Evolutionary conservation across 1,140 invertebrate genomes (phyloP).

Genomic region (Ostrea edulis): DNA sequence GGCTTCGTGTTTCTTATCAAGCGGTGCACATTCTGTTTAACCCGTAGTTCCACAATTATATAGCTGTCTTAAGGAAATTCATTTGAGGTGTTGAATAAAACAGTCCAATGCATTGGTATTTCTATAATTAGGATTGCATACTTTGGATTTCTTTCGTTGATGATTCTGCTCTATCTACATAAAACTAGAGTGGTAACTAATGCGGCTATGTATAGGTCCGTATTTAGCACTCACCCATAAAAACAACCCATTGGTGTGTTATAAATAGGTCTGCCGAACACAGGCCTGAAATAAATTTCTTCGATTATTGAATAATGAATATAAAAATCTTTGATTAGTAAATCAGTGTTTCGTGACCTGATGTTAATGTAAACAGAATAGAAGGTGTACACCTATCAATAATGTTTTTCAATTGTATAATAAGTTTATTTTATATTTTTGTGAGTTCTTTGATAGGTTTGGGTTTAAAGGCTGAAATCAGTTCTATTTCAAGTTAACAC

Average conservation of each 20-base stretch:
- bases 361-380: background rate
- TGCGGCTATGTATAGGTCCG: background rate
- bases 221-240: background rate
- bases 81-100: no score
- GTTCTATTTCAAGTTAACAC: background rate
- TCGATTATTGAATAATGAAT: conserved; percentile 22
- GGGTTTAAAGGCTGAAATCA: no score
- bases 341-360: background rate
- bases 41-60: no score
- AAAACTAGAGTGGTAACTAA: background rate
- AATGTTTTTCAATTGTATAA: no score
- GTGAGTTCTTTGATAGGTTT: no score
- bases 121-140: background rate
- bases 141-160: background rate
- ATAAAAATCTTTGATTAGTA: background rate
- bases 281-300: background rate
- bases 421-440: no score
- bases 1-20: no score
- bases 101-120: no score
- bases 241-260: conserved; percentile 9
- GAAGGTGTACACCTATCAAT: background rate
- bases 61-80: no score
- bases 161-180: background rate
- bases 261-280: background rate
- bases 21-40: no score